These are phyloP conservation scores for Pituophis catenifer DNA, from an alignment of 2,113 vertebrate species.

Conservation along the genomic window DNA sequence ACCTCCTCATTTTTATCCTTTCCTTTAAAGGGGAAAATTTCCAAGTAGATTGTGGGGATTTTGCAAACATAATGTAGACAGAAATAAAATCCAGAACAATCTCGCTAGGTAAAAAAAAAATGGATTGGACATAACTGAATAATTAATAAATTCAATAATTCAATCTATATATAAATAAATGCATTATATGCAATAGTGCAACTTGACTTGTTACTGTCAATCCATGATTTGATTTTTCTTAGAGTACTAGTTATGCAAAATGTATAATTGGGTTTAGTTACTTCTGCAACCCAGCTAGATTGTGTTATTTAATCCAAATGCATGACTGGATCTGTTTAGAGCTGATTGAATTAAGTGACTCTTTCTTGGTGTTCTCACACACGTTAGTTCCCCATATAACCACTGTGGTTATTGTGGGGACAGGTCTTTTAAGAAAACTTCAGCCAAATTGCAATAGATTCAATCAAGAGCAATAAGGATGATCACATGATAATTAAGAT, in stretches of 20 bases:
- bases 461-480: not conserved
- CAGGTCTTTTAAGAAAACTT: not conserved
- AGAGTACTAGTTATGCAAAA: not conserved
- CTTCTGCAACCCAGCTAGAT: not conserved
- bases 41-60: not conserved
- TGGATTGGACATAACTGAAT: not conserved
- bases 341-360: not conserved
- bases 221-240: not conserved
- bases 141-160: not conserved
- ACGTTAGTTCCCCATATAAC: not conserved
- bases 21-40: not conserved
- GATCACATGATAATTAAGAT: too few relatives aligned
- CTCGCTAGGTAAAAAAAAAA: not conserved
- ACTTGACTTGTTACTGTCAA: not conserved
- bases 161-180: not conserved
- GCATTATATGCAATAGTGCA: not conserved
- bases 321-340: not conserved
- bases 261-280: not conserved
- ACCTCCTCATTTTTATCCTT: not conserved
- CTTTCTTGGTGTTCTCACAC: not conserved
- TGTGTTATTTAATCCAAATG: not conserved
- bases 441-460: not conserved
- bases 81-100: not conserved
- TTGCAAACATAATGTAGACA: not conserved
- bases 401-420: not conserved